Evolutionary conservation across 2,113 vertebrate genomes (phyloP), one percentile per base, ranked within the genome.

Genomic region (Australoheros scitulus): DNA sequence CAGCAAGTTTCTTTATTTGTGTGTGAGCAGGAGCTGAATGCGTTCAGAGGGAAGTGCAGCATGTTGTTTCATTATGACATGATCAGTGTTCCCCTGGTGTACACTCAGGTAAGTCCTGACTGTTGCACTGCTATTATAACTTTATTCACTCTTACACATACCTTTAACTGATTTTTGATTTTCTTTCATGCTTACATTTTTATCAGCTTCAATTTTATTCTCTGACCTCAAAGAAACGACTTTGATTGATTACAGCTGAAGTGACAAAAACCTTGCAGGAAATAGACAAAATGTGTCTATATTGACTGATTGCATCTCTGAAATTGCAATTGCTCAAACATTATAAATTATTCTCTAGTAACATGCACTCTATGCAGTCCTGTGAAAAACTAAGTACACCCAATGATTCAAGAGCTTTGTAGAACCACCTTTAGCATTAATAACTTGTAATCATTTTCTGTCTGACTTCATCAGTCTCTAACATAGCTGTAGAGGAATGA

Each of bases 31-130:
- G 97, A 97, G 89, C 93, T 98, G 92, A 97, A 97, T 57, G 70
- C 43, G 0, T 98, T 97, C 90, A 94, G 97, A 81, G 96, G 95
- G 56, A 97, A 96, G 65, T 98, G 97, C 88, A 97, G 97, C 52
- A 96, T 97, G 96, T 93, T 98, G 68, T 98, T 98, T 92, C 97
- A 98, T 76, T 98, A 97, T 1, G 97, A 98, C 92, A 98, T 97
- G 97, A 96, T 98, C 93, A 98, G 97, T 1, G 93, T 98, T 64
- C 97, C 97, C 1, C 94, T 98, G 2, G 97, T 98, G 64, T 98
- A 98, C 90, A 98, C 97, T 17, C 97, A 98, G 97, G 97, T 97
- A 84, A 24, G 94, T 38, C 36, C 36, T 38, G 34, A 34, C 34
- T 34, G 6, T 34, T 34, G 34, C 34, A 34, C 34, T 11, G 4